Percentiles rank a stretch among this genome's conserved stretches.
phyloP scores from a whole-genome alignment of 2,888 invertebrate genomes.

The Tipula lateralis region DNA sequence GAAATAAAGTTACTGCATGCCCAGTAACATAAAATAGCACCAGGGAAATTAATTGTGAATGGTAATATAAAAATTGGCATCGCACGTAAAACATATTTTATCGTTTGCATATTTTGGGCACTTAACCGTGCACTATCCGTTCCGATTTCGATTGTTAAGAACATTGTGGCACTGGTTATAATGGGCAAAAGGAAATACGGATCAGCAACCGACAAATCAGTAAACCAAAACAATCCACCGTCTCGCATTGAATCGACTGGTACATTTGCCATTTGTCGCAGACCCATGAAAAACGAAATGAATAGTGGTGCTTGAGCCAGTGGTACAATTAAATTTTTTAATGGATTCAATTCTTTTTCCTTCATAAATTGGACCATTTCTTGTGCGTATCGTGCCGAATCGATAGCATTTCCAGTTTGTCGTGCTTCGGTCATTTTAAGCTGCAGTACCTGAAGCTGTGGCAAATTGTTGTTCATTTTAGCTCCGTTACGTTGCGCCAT shows the following conservation, averaged over 20 bases:
- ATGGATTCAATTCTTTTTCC: conserved; percentile 71
- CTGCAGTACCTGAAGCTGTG: conserved; percentile 78
- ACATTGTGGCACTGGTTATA: conserved; percentile 76
- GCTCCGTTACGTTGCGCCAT: conserved; percentile 75
- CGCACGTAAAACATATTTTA: conserved; percentile 70
- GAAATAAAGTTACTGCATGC: conserved; percentile 81
- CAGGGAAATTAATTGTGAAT: conserved; percentile 81
- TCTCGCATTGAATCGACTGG: conserved; percentile 85
- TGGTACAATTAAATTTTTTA: conserved; percentile 73
- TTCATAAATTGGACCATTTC: conserved; percentile 81
- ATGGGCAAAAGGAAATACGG: conserved; percentile 83
- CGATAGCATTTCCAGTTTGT: conserved; percentile 72
- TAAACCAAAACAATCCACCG: conserved; percentile 91
- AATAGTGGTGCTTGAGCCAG: conserved; percentile 84
- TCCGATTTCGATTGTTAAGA: conserved; percentile 76
- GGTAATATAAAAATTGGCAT: conserved; percentile 77
- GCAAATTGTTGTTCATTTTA: conserved; percentile 76
- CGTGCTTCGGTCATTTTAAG: conserved; percentile 82
- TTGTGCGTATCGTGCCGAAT: conserved; percentile 67
- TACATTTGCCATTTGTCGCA: conserved; percentile 81
- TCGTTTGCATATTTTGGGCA: conserved; percentile 61
- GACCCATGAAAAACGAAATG: conserved; percentile 83
- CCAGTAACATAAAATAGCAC: conserved; percentile 88
- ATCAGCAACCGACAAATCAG: conserved; percentile 85
- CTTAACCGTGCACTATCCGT: conserved; percentile 67